Percentiles rank a stretch among this genome's conserved stretches.
phyloP scores from a whole-genome alignment of 2,113 vertebrate genomes.

The Tyto alba region DNA sequence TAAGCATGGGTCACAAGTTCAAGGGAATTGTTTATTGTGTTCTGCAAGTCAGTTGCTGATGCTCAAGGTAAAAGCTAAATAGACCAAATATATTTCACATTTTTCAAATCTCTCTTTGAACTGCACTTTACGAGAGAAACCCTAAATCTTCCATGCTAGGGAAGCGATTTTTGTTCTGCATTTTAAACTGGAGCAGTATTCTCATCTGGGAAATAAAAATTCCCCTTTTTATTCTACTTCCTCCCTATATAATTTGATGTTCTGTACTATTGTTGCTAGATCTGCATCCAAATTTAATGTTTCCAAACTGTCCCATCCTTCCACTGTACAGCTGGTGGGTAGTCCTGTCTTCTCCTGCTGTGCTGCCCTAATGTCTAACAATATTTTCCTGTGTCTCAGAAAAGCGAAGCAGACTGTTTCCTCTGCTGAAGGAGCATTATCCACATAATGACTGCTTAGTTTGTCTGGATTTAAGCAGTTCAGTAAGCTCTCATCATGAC shows the following conservation, averaged over 20 bases:
- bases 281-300: neutral
- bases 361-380: neutral
- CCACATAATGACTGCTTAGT: neutral
- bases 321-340: neutral
- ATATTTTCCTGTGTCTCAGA: neutral
- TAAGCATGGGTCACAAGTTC: neutral
- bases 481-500: neutral
- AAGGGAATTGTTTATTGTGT: neutral
- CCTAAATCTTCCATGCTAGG: neutral
- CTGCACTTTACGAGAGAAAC: neutral
- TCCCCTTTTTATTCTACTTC: neutral
- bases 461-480: slow-evolving; percentile 16
- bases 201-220: neutral
- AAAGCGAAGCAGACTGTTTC: neutral
- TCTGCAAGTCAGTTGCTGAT: neutral
- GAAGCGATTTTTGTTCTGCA: neutral
- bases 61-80: neutral
- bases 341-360: neutral
- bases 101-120: neutral
- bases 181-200: neutral
- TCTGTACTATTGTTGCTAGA: neutral
- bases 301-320: neutral
- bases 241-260: neutral
- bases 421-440: neutral
- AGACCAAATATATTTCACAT: neutral